phyloP scores from a whole-genome alignment of 2,888 invertebrate genomes.

The Xanthia icteritia region DNA sequence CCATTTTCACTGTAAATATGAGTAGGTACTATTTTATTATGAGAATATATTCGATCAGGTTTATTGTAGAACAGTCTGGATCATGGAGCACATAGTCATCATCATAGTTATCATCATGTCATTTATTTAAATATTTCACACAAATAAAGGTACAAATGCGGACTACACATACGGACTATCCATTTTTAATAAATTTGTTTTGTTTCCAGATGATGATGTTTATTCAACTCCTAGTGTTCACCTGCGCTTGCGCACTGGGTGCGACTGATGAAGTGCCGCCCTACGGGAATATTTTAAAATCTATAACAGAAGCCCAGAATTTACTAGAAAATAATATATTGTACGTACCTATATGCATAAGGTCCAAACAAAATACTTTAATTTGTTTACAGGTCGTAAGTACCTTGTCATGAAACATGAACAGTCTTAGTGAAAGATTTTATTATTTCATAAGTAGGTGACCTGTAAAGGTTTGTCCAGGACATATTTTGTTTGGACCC shows the following conservation, averaged over 20 bases:
- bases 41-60: neutral
- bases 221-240: slow-evolving; percentile 1
- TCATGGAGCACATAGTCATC: neutral
- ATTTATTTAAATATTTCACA: too few species aligned
- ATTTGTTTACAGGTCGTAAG: too few species aligned
- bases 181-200: neutral
- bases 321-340: neutral
- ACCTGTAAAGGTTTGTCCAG: neutral
- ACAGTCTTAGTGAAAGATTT: too few species aligned
- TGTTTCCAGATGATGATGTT: slow-evolving; percentile 10
- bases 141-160: too few species aligned
- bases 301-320: rapidly evolving
- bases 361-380: too few species aligned
- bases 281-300: rapidly evolving
- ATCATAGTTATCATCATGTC: too few species aligned
- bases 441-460: too few species aligned
- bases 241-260: slow-evolving; percentile 24
- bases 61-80: neutral
- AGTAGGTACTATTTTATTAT: too few species aligned
- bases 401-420: neutral
- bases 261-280: neutral
- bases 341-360: slow-evolving; percentile 1
- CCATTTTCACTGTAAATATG: neutral
- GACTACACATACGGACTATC: too few species aligned
- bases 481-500: too few species aligned